Base-by-base conservation (phyloP, 1,140 invertebrate genomes). In the Helicorthomorpha holstii region DNA sequence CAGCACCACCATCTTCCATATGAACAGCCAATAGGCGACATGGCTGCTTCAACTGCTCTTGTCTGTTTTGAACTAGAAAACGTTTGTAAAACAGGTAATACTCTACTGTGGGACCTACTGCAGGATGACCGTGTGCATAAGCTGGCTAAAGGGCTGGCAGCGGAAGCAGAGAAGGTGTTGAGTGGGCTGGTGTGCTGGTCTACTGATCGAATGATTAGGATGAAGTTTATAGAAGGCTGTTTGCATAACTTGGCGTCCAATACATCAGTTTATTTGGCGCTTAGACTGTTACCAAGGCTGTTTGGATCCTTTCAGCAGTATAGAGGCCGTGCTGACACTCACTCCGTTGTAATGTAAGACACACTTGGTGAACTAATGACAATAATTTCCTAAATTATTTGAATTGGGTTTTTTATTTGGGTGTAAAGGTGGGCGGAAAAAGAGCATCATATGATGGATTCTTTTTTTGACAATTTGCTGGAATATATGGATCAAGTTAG, bases 191-290 rank as follows among this genome's bases (percentile, higher is more conserved):
- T 95, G 1, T 93, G 88, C 62, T 92, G 84, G 59, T 90, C 84
- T 61, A 85, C 85, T 29, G 85, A 91, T 61, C 80, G 84, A 56
- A 72, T 81, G 45, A 88, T 94, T 49, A 74, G 85, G 27, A 88
- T 89, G 63, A 92, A 92, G 70, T 94, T 95, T 60, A 93, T 95
- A 60, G 88, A 93, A 68, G 89, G 87, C 1, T 94, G 89, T 62
- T 70, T 95, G 26, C 81, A 90, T 57, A 94, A 94, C 69, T 69
- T 95, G 42, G 81, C 86, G 14, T 79, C 79, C 53, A 88, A 93
- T 67, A 76, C 75, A 59, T 91, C 87, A 50, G 85, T 93, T 0
- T 82, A 90, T 0, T 80, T 94, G 0, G 92, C 88, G 4, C 66
- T 95, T 50, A 74, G 88, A 27, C 66, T 95, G 26, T 65, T 96